Conservation (phyloP, 2,888 invertebrate species). For the Anaspis maculata region DNA sequence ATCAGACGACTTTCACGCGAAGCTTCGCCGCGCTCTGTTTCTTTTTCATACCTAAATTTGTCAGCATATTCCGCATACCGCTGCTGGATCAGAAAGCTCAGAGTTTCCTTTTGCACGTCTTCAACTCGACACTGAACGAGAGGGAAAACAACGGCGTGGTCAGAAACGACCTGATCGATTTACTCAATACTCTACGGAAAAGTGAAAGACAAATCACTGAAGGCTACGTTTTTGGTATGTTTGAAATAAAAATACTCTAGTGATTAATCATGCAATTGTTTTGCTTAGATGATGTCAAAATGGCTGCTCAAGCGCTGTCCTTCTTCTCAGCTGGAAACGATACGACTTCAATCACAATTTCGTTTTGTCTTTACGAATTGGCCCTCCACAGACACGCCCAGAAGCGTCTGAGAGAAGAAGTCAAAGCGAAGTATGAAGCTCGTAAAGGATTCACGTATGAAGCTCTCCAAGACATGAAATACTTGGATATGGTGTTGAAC, state of each 20-base stretch:
- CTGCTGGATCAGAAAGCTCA: slow-evolving; percentile 26
- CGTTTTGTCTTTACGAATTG: slow-evolving; percentile 7
- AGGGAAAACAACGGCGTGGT: slow-evolving; percentile 23
- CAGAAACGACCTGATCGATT: slow-evolving; percentile 49
- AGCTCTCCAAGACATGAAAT: slow-evolving; percentile 4
- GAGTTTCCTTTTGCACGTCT: slow-evolving; percentile 25
- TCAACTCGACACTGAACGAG: slow-evolving; percentile 25
- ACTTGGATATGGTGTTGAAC: slow-evolving; percentile 8
- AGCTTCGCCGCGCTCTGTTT: slow-evolving; percentile 19
- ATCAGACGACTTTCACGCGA: slow-evolving; percentile 19
- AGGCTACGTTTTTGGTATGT: slow-evolving; percentile 22
- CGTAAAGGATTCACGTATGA: slow-evolving; percentile 3
- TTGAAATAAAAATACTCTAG: too few species aligned
- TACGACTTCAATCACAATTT: slow-evolving; percentile 4
- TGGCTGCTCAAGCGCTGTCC: slow-evolving; percentile 35
- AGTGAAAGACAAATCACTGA: slow-evolving; percentile 18
- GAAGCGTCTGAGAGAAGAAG: slow-evolving; percentile 5
- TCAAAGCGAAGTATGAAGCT: slow-evolving; percentile 2
- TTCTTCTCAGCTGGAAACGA: slow-evolving; percentile 9
- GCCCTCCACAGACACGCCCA: slow-evolving; percentile 5
- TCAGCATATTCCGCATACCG: slow-evolving; percentile 21
- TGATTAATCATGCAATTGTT: too few species aligned
- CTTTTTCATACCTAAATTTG: slow-evolving; percentile 20
- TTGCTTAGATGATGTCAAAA: slow-evolving; percentile 20
- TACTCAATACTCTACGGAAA: slow-evolving; percentile 47